phyloP scores from a whole-genome alignment of 2,113 vertebrate genomes.

The Chaetodon auriga region DNA sequence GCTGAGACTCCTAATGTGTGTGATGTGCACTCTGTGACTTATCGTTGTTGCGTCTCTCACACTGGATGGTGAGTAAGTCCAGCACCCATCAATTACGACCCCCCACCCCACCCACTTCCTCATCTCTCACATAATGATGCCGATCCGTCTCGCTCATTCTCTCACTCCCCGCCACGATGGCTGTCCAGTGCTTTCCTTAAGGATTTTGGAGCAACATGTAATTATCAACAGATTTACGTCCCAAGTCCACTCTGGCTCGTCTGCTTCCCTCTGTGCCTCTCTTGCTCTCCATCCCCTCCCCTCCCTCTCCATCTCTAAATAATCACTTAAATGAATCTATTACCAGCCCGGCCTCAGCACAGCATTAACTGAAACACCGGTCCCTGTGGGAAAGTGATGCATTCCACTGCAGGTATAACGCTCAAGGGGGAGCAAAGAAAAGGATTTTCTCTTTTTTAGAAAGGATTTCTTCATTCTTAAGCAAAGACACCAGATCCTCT shows the following conservation, averaged over 20 bases:
- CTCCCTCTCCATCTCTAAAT: conserved; percentile 54
- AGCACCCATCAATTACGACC: too few species aligned
- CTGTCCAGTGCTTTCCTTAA: conserved; percentile 28
- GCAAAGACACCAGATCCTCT: conserved; percentile 7
- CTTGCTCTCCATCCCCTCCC: neutral
- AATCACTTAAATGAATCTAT: conserved; percentile 75
- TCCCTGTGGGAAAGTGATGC: conserved; percentile 52
- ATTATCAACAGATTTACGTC: conserved; percentile 44
- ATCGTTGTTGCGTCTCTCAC: conserved; percentile 26
- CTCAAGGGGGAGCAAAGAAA: neutral
- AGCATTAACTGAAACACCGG: conserved; percentile 64
- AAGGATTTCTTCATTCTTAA: conserved; percentile 2
- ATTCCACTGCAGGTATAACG: conserved; percentile 50
- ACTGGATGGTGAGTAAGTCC: conserved; percentile 18
- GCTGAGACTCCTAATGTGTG: conserved; percentile 56
- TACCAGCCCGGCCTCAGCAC: conserved; percentile 35
- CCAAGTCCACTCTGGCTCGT: conserved; percentile 20
- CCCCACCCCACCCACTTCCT: neutral
- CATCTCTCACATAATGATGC: conserved; percentile 13
- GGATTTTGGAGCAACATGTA: conserved; percentile 45
- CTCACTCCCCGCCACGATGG: neutral
- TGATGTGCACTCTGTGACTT: conserved; percentile 41
- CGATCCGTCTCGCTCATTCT: conserved; percentile 19
- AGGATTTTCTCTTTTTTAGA: neutral
- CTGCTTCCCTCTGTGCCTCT: conserved; percentile 34